phyloP scores from a whole-genome alignment of 2,888 invertebrate species.

The Lepidocyrtoides sp. region DNA sequence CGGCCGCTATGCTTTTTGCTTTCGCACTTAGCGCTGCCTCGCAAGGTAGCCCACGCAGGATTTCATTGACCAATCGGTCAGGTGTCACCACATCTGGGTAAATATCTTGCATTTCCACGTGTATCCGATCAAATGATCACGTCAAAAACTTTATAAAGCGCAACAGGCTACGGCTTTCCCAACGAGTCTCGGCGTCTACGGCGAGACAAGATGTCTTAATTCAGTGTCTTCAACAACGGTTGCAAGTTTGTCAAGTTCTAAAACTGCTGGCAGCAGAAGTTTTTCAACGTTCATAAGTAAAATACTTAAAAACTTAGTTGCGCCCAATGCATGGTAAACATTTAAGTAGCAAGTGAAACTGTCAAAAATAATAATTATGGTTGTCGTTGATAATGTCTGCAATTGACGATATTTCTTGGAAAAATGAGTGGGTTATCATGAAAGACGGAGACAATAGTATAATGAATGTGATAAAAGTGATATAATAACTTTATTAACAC shows the following conservation, averaged over 20 bases:
- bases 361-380: neutral
- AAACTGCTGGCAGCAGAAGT: neutral
- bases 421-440: neutral
- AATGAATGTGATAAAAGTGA: neutral
- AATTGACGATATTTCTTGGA: neutral
- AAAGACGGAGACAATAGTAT: neutral
- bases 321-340: no score
- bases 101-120: conserved; percentile 83
- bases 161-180: neutral
- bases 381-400: neutral
- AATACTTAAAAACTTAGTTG: no score
- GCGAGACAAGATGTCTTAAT: no score
- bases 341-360: neutral
- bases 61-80: conserved; percentile 84
- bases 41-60: conserved; percentile 79
- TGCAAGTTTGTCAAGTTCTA: no score
- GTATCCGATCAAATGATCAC: conserved; percentile 12
- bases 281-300: neutral
- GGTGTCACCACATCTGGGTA: conserved; percentile 84
- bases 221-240: neutral
- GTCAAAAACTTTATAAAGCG: neutral
- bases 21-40: conserved; percentile 48
- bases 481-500: neutral
- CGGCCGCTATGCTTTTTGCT: conserved; percentile 23
- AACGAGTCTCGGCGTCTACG: no score